Conservation (phyloP, 1,140 invertebrate species). For the Tribolium castaneum region DNA sequence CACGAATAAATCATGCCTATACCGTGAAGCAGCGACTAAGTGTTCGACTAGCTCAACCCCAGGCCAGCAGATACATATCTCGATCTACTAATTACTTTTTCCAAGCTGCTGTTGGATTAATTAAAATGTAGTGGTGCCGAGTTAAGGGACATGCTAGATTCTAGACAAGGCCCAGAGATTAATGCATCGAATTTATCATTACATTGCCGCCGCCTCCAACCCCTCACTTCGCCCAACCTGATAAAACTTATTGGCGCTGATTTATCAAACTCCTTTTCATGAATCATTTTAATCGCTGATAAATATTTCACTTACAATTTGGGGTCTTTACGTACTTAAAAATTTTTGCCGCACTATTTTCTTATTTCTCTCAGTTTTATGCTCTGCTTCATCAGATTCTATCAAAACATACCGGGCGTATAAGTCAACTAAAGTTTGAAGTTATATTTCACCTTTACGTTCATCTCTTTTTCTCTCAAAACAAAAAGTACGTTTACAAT, state of each 20-base stretch:
- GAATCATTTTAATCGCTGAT: slow-evolving; percentile 20
- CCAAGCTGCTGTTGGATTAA: slow-evolving; percentile 56
- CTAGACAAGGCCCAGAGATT: slow-evolving; percentile 46
- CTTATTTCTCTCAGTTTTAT: too few relatives aligned
- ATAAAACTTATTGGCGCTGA: slow-evolving; percentile 27
- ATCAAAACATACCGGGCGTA: too few relatives aligned
- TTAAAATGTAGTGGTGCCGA: slow-evolving; percentile 55
- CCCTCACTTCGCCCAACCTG: background rate
- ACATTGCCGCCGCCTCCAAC: slow-evolving; percentile 21
- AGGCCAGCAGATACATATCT: slow-evolving; percentile 52
- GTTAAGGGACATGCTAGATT: slow-evolving; percentile 47
- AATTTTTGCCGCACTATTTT: too few relatives aligned
- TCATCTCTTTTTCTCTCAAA: too few relatives aligned
- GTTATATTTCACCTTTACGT: too few relatives aligned
- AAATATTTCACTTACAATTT: slow-evolving; percentile 32
- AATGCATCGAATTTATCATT: slow-evolving; percentile 49
- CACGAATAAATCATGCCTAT: slow-evolving; percentile 50
- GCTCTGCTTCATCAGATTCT: too few relatives aligned
- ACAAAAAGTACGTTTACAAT: too few relatives aligned
- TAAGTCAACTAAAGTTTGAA: too few relatives aligned
- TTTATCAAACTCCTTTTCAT: slow-evolving; percentile 36
- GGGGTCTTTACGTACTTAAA: too few relatives aligned
- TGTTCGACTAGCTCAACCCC: slow-evolving; percentile 40
- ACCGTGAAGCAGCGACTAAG: slow-evolving; percentile 23
- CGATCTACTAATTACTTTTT: slow-evolving; percentile 58